Conservation (phyloP, 2,113 vertebrate species). For the Tetrax tetrax region DNA sequence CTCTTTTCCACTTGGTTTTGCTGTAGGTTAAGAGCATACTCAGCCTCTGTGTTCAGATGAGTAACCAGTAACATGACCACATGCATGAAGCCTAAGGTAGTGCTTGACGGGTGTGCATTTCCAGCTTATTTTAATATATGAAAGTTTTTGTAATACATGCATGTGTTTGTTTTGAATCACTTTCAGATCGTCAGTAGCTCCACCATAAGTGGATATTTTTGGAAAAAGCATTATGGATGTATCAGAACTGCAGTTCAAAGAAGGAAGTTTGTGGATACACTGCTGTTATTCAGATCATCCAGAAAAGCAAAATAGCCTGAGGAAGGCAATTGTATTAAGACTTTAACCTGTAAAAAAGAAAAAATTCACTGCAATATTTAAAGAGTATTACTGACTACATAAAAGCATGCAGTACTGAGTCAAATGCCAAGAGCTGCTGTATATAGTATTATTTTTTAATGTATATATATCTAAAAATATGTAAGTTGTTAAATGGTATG, state of each 20-base stretch:
- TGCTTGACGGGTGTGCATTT: accelerated
- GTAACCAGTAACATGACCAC: background rate
- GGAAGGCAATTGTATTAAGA: background rate
- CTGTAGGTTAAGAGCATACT: background rate
- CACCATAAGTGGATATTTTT: background rate
- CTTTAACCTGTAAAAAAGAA: background rate
- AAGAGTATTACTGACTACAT: background rate
- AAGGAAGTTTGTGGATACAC: background rate
- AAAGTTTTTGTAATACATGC: too few species aligned
- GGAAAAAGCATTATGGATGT: background rate
- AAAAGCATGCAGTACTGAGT: background rate
- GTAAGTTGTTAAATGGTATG: background rate
- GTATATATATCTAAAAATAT: background rate
- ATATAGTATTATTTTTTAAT: background rate
- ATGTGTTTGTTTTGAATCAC: background rate
- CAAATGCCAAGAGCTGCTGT: background rate
- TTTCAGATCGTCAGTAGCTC: background rate
- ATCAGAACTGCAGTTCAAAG: background rate
- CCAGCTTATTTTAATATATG: background rate
- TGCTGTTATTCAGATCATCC: background rate
- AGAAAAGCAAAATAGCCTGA: background rate
- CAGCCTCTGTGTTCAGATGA: background rate
- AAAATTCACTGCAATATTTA: background rate
- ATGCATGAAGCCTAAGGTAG: background rate
- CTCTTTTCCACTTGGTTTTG: background rate